A percentile compares a stretch with the other conserved stretches of the same genome.
These are phyloP conservation scores for Thecocarcelia acutangulata DNA, from an alignment of 2,888 invertebrate genomes.

Conservation along the genomic window DNA sequence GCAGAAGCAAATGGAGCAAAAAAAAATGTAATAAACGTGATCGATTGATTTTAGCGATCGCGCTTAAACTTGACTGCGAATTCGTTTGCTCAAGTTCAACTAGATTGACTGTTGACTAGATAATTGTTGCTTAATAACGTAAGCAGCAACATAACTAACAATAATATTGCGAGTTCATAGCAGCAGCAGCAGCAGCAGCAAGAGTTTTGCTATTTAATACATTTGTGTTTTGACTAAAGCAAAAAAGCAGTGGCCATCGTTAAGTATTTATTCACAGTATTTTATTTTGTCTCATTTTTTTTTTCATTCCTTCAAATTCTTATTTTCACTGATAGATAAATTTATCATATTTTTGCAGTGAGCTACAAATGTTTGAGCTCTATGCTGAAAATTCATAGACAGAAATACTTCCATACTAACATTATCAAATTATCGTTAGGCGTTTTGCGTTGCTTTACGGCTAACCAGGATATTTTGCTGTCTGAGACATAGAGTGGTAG, in stretches of 20 bases:
- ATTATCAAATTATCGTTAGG: too few species aligned
- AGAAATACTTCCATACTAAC: too few species aligned
- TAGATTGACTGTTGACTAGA: constrained; percentile 79
- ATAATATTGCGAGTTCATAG: constrained; percentile 64
- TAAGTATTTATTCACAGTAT: constrained; percentile 51
- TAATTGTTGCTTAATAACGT: constrained; percentile 76
- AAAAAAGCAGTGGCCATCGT: constrained; percentile 56
- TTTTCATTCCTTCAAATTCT: not conserved
- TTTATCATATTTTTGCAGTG: constrained; percentile 44
- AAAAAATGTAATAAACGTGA: constrained; percentile 75
- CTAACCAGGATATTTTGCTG: too few species aligned
- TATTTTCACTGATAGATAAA: constrained; percentile 39
- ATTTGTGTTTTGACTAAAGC: constrained; percentile 51
- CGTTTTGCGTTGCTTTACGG: too few species aligned
- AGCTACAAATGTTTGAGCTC: constrained; percentile 10
- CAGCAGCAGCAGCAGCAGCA: constrained; percentile 60
- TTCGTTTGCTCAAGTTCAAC: constrained; percentile 77
- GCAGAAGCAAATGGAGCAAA: constrained; percentile 56
- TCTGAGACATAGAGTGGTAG: too few species aligned
- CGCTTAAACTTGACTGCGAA: constrained; percentile 67
- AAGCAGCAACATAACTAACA: constrained; percentile 43
- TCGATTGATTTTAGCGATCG: constrained; percentile 80
- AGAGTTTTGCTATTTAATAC: constrained; percentile 44
- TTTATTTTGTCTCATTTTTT: constrained; percentile 29
- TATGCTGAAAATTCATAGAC: too few species aligned